phyloP scores from a whole-genome alignment of 2,888 invertebrate species.

The Acrocyrtus sp. region DNA sequence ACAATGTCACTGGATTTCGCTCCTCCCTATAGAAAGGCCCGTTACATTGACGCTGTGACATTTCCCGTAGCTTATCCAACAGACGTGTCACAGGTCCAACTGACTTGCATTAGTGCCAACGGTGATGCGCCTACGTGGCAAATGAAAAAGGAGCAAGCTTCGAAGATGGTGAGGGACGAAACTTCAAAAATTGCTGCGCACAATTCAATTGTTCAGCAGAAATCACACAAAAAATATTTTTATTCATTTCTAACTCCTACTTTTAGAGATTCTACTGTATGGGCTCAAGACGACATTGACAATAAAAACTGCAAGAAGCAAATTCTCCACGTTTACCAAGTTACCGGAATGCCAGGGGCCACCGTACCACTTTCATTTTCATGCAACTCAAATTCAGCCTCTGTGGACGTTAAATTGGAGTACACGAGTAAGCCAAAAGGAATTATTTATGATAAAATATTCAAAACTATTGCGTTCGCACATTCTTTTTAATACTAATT shows the following conservation, averaged over 20 bases:
- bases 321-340: constrained; percentile 21
- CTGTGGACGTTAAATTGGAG: too few relatives aligned
- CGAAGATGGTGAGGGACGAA: constrained; percentile 22
- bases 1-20: constrained; percentile 1
- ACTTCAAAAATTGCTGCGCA: not conserved
- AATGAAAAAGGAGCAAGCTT: constrained; percentile 1
- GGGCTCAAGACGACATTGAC: too few relatives aligned
- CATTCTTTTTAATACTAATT: too few relatives aligned
- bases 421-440: too few relatives aligned
- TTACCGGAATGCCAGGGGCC: constrained; percentile 1
- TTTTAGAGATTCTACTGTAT: constrained; percentile 4
- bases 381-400: constrained; percentile 4
- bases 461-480: too few relatives aligned
- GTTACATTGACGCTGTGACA: constrained; percentile 3
- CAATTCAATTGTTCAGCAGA: not conserved
- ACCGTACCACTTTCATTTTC: not conserved
- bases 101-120: constrained; percentile 12
- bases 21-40: constrained; percentile 11
- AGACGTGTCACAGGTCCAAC: constrained; percentile 1
- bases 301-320: constrained; percentile 33
- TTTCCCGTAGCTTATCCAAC: not conserved
- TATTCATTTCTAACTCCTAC: not conserved
- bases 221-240: too few relatives aligned
- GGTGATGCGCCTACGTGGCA: constrained; percentile 6
- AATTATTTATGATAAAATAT: too few relatives aligned